These are phyloP conservation scores for Scaptomyza flava DNA, from an alignment of 2,888 invertebrate species.

Conservation along the genomic window DNA sequence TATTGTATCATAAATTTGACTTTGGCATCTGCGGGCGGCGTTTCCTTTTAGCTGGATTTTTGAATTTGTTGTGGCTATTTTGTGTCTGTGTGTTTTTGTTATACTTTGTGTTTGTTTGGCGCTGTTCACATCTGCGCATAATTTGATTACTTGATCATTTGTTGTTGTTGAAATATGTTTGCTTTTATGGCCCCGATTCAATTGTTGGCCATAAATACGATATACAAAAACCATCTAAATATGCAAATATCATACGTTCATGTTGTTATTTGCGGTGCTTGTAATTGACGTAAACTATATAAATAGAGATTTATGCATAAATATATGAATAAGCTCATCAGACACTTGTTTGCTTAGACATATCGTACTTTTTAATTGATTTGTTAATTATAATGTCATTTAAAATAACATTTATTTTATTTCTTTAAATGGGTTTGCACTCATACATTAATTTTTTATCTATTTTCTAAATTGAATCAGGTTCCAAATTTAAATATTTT, in stretches of 20 bases:
- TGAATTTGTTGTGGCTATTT: slow-evolving; percentile 25
- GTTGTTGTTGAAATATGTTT: slow-evolving; percentile 48
- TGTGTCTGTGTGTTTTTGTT: slow-evolving; percentile 4
- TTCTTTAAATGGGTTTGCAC: too few relatives aligned
- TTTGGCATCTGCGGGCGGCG: slow-evolving; percentile 56
- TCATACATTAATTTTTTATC: too few relatives aligned
- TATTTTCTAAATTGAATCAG: too few relatives aligned
- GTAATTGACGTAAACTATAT: slow-evolving; percentile 20
- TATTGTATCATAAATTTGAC: slow-evolving; percentile 55
- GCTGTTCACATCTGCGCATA: slow-evolving; percentile 46
- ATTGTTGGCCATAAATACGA: slow-evolving; percentile 40
- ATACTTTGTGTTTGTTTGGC: slow-evolving; percentile 26
- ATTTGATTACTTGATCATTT: slow-evolving; percentile 60
- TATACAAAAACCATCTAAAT: slow-evolving; percentile 13
- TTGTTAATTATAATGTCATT: not conserved
- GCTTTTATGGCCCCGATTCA: slow-evolving; percentile 35
- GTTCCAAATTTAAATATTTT: too few relatives aligned
- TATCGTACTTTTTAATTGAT: not conserved
- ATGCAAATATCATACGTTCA: not conserved
- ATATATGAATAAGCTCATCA: not conserved
- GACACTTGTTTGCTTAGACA: slow-evolving; percentile 1
- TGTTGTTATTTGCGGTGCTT: slow-evolving; percentile 2
- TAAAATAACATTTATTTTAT: not conserved
- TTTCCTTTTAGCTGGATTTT: slow-evolving; percentile 47
- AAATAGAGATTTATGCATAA: slow-evolving; percentile 17